phyloP scores from a whole-genome alignment of 1,140 invertebrate species.

The Drosophila punjabiensis region DNA sequence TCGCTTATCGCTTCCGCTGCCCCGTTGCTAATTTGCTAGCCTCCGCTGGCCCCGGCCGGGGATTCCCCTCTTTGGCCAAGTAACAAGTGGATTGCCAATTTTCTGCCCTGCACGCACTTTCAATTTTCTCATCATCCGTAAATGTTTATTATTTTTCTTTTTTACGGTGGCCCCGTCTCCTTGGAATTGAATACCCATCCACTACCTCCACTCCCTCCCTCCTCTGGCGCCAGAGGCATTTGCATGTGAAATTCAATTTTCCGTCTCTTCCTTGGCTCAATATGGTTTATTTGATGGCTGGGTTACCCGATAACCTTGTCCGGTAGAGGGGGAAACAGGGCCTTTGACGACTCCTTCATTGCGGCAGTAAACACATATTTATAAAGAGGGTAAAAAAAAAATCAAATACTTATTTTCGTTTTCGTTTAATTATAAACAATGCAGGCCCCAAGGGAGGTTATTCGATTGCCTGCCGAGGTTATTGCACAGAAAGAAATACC shows the following conservation, averaged over 20 bases:
- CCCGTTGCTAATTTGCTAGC: constrained; percentile 27
- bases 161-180: constrained; percentile 16
- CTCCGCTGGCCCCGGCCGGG: background rate
- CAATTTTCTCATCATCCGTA: constrained; percentile 32
- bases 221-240: constrained; percentile 3
- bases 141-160: constrained; percentile 33
- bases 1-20: constrained; percentile 39
- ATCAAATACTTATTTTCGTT: constrained; percentile 18
- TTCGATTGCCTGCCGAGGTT: background rate
- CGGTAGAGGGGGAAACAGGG: background rate
- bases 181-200: constrained; percentile 30
- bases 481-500: background rate
- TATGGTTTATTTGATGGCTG: constrained; percentile 41
- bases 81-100: constrained; percentile 72
- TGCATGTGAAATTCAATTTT: constrained; percentile 52
- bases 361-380: background rate
- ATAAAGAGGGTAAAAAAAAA: background rate
- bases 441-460: background rate
- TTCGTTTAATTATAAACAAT: constrained; percentile 20
- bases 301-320: constrained; percentile 18
- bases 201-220: background rate
- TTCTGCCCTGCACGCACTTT: constrained; percentile 13
- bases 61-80: constrained; percentile 2
- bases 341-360: background rate
- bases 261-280: constrained; percentile 26